Base-by-base conservation (phyloP, 2,888 invertebrate species). In the Agrotis segetum region DNA sequence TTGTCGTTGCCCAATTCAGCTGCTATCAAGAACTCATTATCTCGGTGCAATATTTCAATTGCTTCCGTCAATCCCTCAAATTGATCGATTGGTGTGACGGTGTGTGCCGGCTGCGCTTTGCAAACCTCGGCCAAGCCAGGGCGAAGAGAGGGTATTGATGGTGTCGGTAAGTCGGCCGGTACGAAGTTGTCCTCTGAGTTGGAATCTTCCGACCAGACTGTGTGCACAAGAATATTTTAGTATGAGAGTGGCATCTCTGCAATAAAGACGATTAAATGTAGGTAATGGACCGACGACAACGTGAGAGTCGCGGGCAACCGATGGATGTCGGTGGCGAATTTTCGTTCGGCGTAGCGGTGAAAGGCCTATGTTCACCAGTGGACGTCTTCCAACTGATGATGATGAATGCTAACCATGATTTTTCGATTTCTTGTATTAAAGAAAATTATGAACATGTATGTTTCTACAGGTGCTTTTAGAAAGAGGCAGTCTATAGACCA, bases 1-100 rank as follows among this genome's bases (percentile, higher is more conserved):
- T 80, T 80, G 47, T 87, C 80, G 79, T 95, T 89, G 46, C 93
- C 94, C 46, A 87, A 82, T 86, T 94, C 95, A 47, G 95, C 95
- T 67, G 94, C 93, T 34, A 90, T 81, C 44, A 95, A 84, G 34
- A 93, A 90, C 0, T 89, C 90, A 21, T 89, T 88, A 71, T 94
- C 93, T 19, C 82, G 80, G 44, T 93, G 91, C 5, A 95, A 83
- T 66, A 90, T 92, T 14, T 92, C 88, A n/a, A 93, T 80, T 50
- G 91, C 91, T 64, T 85, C 73, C 60, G 79, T 84, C 16, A 91
- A 59, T 62, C 79, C 72, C 5, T 64, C 24, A 44, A 53, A 34
- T 50, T 46, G 77, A 74, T 14, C 1, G n/a, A 3, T 14, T 56
- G n/a, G n/a, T n/a, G 13, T 6, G n/a, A 13, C 1, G 34, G n/a